These are phyloP conservation scores for Seriola aureovittata DNA, from an alignment of 2,113 vertebrate genomes.

Conservation along the genomic window DNA sequence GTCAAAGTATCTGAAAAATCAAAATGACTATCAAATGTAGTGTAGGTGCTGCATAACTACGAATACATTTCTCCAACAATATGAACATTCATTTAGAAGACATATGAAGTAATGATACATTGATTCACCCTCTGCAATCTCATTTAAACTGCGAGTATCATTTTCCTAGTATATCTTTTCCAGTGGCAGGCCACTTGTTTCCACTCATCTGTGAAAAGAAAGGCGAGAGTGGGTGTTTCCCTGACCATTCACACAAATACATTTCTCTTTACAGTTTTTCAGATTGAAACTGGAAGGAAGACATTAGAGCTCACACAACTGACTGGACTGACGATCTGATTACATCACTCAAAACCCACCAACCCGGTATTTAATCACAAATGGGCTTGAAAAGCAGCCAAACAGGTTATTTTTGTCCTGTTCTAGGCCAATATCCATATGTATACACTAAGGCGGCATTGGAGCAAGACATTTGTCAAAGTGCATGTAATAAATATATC, in stretches of 20 bases:
- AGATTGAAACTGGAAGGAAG: constrained; percentile 34
- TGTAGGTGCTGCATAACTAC: neutral
- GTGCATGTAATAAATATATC: neutral
- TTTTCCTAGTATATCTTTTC: neutral
- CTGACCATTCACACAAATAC: neutral
- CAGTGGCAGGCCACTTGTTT: neutral
- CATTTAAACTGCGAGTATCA: constrained; percentile 1
- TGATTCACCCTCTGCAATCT: neutral
- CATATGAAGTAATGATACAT: neutral
- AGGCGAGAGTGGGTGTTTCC: neutral
- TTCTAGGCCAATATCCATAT: neutral
- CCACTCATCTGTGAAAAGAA: neutral
- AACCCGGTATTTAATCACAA: constrained; percentile 13
- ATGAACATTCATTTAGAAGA: neutral
- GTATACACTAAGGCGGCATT: neutral
- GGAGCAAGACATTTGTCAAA: neutral
- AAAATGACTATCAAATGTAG: neutral
- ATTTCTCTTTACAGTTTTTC: constrained; percentile 1
- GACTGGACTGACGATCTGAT: constrained; percentile 3
- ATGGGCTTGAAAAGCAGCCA: constrained; percentile 3
- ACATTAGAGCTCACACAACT: neutral
- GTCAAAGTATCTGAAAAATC: constrained; percentile 4
- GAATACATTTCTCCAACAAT: constrained; percentile 3
- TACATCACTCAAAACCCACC: constrained; percentile 20
- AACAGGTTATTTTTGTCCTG: constrained; percentile 1